A percentile compares a stretch with the other conserved stretches of the same genome.
These are phyloP conservation scores for Cervus canadensis DNA, from an alignment of 2,113 vertebrate species.

Conservation along the genomic window DNA sequence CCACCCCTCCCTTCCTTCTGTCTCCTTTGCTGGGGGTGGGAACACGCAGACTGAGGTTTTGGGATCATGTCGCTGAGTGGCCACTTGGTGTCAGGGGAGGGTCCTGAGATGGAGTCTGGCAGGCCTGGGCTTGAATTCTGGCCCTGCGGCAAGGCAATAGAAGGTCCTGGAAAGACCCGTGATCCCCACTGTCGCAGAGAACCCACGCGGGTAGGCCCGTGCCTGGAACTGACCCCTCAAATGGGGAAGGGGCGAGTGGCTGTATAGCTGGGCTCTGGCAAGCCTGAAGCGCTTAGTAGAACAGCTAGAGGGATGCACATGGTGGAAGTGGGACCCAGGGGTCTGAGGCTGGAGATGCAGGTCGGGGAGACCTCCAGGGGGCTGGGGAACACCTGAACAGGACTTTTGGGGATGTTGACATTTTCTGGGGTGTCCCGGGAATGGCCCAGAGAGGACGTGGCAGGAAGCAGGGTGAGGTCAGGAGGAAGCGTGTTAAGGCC, in stretches of 20 bases:
- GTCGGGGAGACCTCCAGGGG: neutral
- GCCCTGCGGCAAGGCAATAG: neutral
- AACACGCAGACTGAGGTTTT: fast-evolving
- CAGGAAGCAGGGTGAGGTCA: neutral
- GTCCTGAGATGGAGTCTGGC: neutral
- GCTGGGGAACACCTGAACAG: neutral
- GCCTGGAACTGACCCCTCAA: neutral
- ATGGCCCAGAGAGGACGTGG: neutral
- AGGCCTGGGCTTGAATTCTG: neutral
- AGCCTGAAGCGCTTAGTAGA: fast-evolving
- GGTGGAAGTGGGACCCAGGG: neutral
- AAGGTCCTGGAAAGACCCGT: neutral
- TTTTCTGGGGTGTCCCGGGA: neutral
- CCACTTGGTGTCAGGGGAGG: neutral
- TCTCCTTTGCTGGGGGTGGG: neutral
- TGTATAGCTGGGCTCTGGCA: neutral
- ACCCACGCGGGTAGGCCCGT: neutral
- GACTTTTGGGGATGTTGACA: neutral
- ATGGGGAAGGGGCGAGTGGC: neutral
- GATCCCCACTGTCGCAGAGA: neutral
- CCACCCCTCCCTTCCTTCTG: neutral
- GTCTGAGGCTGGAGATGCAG: neutral
- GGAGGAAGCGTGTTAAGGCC: neutral
- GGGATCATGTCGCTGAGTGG: neutral
- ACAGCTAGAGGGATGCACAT: neutral